A percentile compares a stretch with the other conserved stretches of the same genome.
Conservation (phyloP, 2,888 invertebrate genomes). For the Lymantria dispar region DNA sequence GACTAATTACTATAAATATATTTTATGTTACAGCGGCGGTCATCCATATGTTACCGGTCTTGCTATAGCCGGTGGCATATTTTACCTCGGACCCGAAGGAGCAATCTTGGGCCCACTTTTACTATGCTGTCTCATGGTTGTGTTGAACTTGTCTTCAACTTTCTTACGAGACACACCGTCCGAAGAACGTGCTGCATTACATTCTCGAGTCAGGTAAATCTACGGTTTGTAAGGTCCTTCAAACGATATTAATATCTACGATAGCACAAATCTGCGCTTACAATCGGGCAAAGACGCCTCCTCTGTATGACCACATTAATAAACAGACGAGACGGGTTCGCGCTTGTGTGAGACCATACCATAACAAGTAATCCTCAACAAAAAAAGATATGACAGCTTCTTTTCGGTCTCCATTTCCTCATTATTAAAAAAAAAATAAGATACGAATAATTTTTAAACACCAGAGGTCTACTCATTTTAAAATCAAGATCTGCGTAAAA, state of each 20-base stretch:
- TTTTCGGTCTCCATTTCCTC: too few species aligned
- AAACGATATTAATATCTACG: not conserved
- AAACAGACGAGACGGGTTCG: too few species aligned
- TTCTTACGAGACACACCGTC: conserved; percentile 86
- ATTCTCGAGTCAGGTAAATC: conserved; percentile 76
- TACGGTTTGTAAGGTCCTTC: conserved; percentile 5
- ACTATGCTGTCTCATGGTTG: conserved; percentile 96
- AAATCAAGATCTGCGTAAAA: too few species aligned
- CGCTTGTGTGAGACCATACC: too few species aligned
- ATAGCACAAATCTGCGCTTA: conserved; percentile 4
- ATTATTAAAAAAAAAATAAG: too few species aligned
- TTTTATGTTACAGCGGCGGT: conserved; percentile 85
- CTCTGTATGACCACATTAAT: too few species aligned
- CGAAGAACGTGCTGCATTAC: conserved; percentile 80
- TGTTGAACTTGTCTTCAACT: conserved; percentile 90
- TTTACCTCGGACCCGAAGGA: conserved; percentile 98
- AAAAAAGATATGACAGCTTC: too few species aligned
- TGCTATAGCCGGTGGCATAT: conserved; percentile 98
- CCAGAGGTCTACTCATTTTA: too few species aligned
- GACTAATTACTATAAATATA: not conserved
- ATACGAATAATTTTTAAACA: too few species aligned
- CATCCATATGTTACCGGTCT: conserved; percentile 98
- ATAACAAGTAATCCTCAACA: too few species aligned
- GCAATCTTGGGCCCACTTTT: conserved; percentile 98
- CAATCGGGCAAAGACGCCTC: too few species aligned